These are phyloP conservation scores for Hippocampus guttulatus DNA, from an alignment of 2,113 vertebrate genomes.

Conservation along the genomic window DNA sequence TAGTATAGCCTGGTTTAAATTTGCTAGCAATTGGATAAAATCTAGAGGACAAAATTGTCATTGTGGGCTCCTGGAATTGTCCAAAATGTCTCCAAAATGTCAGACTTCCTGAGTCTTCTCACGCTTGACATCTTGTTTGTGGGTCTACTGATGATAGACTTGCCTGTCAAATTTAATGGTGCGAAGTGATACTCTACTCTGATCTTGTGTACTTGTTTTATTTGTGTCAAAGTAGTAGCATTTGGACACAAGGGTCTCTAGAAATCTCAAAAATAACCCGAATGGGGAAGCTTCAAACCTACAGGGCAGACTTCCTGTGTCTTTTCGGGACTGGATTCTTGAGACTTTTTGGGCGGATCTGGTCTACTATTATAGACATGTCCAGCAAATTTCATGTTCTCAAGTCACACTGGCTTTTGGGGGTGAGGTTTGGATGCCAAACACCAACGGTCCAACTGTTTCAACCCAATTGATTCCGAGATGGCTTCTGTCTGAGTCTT, in stretches of 20 bases:
- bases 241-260: too few species aligned
- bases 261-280: too few species aligned
- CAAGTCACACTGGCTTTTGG: neutral
- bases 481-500: conserved; percentile 7
- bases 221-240: neutral
- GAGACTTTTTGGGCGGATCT: neutral
- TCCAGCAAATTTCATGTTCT: neutral
- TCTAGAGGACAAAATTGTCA: neutral
- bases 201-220: neutral
- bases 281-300: too few species aligned
- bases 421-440: neutral
- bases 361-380: neutral
- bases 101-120: too few species aligned
- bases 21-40: neutral
- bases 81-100: too few species aligned
- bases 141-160: neutral
- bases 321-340: neutral
- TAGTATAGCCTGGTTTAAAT: neutral
- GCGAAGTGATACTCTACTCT: neutral
- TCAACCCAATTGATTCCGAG: conserved; percentile 15
- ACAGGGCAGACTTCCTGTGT: neutral
- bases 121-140: too few species aligned
- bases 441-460: neutral
- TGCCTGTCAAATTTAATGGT: too few species aligned
- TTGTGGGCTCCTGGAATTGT: neutral